Evolutionary conservation across 2,888 invertebrate species (phyloP).

Genomic region (Sesia apiformis): DNA sequence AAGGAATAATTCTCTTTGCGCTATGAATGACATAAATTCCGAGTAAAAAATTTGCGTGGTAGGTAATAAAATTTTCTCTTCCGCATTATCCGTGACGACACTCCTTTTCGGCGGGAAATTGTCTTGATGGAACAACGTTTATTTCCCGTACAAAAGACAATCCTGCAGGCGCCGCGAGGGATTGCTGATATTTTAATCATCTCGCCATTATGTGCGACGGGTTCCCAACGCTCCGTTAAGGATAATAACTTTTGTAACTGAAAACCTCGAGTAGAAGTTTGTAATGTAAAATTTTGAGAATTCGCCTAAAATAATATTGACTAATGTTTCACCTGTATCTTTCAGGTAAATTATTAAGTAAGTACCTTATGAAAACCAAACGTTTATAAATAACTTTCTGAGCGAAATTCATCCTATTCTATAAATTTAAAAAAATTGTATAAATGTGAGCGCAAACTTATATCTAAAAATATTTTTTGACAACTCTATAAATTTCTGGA

Average conservation of each 20-base stretch:
- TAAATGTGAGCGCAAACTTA: too few relatives aligned
- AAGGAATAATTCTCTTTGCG: slow-evolving; percentile 19
- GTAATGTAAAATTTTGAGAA: slow-evolving; percentile 3
- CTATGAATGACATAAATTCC: slow-evolving; percentile 25
- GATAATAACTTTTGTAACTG: slow-evolving; percentile 23
- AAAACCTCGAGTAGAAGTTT: slow-evolving; percentile 14
- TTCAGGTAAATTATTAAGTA: too few relatives aligned
- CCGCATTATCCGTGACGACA: slow-evolving; percentile 25
- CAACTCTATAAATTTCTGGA: too few relatives aligned
- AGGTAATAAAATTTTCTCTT: slow-evolving; percentile 30
- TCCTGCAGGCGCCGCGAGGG: slow-evolving; percentile 19
- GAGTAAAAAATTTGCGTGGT: slow-evolving; percentile 17
- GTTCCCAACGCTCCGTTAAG: slow-evolving; percentile 19
- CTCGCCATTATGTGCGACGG: slow-evolving; percentile 24
- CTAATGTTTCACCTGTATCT: neutral
- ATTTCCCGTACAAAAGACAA: slow-evolving; percentile 29
- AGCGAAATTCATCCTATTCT: too few relatives aligned
- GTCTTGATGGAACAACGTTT: slow-evolving; percentile 31
- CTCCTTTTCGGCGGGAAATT: slow-evolving; percentile 27
- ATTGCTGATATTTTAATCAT: slow-evolving; percentile 41
- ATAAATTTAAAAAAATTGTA: too few relatives aligned
- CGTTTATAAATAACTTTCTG: too few relatives aligned
- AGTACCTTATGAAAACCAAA: too few relatives aligned
- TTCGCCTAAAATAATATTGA: neutral
- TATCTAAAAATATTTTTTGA: too few relatives aligned